A percentile compares a stretch with the other conserved stretches of the same genome.
Evolutionary conservation across 2,113 vertebrate species (phyloP).

Genomic region (Lophotis ruficrista): DNA sequence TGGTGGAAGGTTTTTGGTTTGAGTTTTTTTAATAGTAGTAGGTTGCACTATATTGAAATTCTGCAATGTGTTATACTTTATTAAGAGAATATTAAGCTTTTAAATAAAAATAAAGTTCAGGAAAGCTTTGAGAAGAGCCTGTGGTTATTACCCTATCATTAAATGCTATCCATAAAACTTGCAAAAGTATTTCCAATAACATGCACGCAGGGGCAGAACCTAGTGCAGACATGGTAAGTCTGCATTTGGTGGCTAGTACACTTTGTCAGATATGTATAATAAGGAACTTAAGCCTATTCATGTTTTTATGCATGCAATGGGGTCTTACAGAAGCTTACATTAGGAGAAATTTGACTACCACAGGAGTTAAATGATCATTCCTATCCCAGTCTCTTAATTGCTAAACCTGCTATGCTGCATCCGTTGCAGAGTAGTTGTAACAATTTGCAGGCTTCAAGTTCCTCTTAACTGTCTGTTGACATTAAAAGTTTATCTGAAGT

Average conservation of each 20-base stretch:
- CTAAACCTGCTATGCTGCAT: not conserved
- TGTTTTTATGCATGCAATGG: slow-evolving; percentile 1
- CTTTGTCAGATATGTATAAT: not conserved
- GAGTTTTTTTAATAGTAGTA: not conserved
- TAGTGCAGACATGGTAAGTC: not conserved
- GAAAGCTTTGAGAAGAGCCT: not conserved
- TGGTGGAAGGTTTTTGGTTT: not conserved
- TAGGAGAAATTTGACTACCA: not conserved
- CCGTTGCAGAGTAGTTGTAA: not conserved
- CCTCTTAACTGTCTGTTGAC: not conserved
- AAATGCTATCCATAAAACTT: not conserved
- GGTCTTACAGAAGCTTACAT: slow-evolving; percentile 1
- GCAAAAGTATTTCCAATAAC: not conserved
- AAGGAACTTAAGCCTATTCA: not conserved
- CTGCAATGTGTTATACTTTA: not conserved
- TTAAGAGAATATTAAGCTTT: not conserved
- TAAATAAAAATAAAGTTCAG: not conserved
- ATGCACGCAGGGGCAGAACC: not conserved
- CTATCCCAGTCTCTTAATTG: not conserved
- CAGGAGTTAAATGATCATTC: not conserved
- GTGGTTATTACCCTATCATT: not conserved
- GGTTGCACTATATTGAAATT: not conserved
- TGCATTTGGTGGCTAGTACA: not conserved
- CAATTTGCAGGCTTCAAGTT: not conserved
- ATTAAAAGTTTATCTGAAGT: not conserved